Percentiles rank a stretch among this genome's conserved stretches.
These are phyloP conservation scores for Mugil cephalus DNA, from an alignment of 2,113 vertebrate species.

Conservation along the genomic window DNA sequence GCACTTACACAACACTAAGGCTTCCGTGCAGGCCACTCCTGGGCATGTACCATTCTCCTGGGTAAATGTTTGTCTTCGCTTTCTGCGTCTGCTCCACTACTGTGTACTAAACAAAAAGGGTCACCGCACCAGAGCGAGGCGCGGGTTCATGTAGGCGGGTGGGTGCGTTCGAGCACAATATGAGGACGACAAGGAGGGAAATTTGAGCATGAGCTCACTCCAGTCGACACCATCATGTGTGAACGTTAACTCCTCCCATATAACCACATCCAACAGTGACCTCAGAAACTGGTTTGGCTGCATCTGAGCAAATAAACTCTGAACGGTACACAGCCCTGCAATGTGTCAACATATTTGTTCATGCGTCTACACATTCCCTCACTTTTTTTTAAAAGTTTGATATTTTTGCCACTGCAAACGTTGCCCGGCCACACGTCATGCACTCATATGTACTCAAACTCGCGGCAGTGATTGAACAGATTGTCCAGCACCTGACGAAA, in stretches of 20 bases:
- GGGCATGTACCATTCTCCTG: slow-evolving; percentile 24
- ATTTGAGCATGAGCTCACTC: slow-evolving; percentile 26
- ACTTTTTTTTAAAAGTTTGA: slow-evolving; percentile 11
- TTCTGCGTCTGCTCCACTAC: slow-evolving; percentile 19
- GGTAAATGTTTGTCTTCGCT: slow-evolving; percentile 61
- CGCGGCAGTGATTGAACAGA: not conserved
- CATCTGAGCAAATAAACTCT: slow-evolving; percentile 47
- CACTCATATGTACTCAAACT: not conserved
- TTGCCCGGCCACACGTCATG: not conserved
- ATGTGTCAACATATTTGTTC: not conserved
- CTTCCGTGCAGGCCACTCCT: not conserved
- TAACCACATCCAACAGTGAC: slow-evolving; percentile 38
- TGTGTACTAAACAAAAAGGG: slow-evolving; percentile 62
- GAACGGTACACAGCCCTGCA: not conserved
- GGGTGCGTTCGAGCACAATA: slow-evolving; percentile 28
- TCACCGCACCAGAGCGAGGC: slow-evolving; percentile 20
- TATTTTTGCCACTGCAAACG: not conserved
- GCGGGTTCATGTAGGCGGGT: not conserved
- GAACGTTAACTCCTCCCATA: slow-evolving; percentile 46
- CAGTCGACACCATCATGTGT: slow-evolving; percentile 27
- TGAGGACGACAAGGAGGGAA: not conserved
- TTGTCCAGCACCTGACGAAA: slow-evolving; percentile 38
- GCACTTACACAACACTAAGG: not conserved
- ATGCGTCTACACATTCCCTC: slow-evolving; percentile 31
- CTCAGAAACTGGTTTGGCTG: slow-evolving; percentile 70